Evolutionary conservation across 35 echinoderm and acorn worm genomes (phyloP), one percentile per base, ranked within the genome.

Genomic region (Patiria miniata): DNA sequence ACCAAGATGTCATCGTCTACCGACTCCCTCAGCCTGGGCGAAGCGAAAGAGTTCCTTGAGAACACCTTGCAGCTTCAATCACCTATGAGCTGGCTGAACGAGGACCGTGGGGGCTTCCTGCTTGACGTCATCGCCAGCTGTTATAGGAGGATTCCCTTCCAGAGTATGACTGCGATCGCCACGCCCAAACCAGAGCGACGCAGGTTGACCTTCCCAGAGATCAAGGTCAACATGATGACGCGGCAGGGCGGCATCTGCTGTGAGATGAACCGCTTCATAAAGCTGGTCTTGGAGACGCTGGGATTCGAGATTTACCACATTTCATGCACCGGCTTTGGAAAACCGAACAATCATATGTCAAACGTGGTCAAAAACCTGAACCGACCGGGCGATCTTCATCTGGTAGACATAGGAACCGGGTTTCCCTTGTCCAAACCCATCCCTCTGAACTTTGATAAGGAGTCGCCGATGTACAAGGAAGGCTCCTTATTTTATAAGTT

Each of bases 341-440:
- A n/a, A 0, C 14, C 51, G 16, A 39, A 81, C 51, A 29, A 52
- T 60, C 87, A 89, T 54, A 12, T 81, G 37, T 8, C 38, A 37
- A 23, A 33, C 4, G 19, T 65, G n/a, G 87, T 89, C 2, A 79
- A 68, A 19, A 60, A 81, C 22, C 28, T 81, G 5, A 28, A 29
- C 37, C 61, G 36, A 54, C 51, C 77, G 36, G 87, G 87, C 21
- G 87, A 89, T 68, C 8, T 10, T 5, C 65, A 81, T 40, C 38
- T 51, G 16, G 77, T 89, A 47, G 87, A 89, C 50, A 37, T 89
- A 26, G 87, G 87, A 40, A 16, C 18, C 50, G 87, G 78, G 23
- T 79, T 60, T 81, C 78, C 78, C 9, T 1, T 59, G 10, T 80
- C 39, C n/a, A 0, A 82, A 68, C 51, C 87, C 37, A 68, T 89